Conservation (phyloP, 1,140 invertebrate genomes). For the Penaeus indicus region DNA sequence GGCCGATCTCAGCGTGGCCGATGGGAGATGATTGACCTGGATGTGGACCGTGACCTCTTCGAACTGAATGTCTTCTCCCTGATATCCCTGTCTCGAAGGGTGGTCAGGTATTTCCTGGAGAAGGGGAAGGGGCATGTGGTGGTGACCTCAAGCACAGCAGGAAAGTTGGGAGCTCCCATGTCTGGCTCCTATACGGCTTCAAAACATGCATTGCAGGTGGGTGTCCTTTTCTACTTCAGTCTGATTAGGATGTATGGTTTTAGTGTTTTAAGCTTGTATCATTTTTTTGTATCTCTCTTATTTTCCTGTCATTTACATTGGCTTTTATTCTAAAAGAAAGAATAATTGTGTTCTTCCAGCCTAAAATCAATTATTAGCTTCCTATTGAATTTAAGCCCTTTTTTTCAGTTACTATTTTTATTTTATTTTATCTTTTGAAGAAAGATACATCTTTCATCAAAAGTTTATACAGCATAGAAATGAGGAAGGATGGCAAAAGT, state of each 20-base stretch:
- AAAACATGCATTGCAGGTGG: slow-evolving; percentile 87
- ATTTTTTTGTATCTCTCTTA: background rate
- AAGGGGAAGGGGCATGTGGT: slow-evolving; percentile 76
- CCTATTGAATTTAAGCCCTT: background rate
- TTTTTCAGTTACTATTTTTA: background rate
- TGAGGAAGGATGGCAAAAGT: too few species aligned
- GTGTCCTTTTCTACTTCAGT: slow-evolving; percentile 49
- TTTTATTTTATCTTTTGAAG: background rate
- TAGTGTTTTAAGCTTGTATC: background rate
- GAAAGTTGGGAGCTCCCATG: slow-evolving; percentile 79
- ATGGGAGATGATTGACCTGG: slow-evolving; percentile 82
- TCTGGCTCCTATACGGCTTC: slow-evolving; percentile 84
- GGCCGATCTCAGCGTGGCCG: slow-evolving; percentile 83
- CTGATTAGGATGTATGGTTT: background rate
- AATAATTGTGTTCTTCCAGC: background rate
- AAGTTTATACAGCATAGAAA: too few species aligned
- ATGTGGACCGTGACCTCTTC: slow-evolving; percentile 84
- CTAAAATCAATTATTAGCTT: background rate
- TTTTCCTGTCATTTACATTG: background rate
- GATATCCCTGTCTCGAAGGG: slow-evolving; percentile 80
- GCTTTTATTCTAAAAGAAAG: background rate
- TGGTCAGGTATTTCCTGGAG: slow-evolving; percentile 69
- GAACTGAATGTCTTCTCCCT: slow-evolving; percentile 86
- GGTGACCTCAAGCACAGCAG: slow-evolving; percentile 81
- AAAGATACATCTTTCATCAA: too few species aligned